Base-by-base conservation (phyloP, 2,113 vertebrate species). In the Pangasianodon gigas region DNA sequence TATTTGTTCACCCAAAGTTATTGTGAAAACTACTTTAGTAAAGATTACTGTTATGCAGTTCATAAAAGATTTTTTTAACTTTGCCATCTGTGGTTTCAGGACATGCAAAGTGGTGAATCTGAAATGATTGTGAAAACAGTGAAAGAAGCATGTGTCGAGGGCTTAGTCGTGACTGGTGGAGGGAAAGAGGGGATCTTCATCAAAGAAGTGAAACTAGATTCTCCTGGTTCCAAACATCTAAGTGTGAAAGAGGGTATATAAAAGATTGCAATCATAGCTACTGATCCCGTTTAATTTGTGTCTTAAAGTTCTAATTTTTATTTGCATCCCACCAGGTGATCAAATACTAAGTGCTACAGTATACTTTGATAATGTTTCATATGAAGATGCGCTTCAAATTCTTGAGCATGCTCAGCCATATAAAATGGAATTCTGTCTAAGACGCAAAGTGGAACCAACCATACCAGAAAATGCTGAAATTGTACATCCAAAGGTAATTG, bases 351-450 rank as follows among this genome's bases (percentile, higher is more conserved):
- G 98, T 51, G 96, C 98, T 32, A 99, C 98, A 11, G 94, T 99
- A 86, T 99, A 98, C 95, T 99, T 99, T 0, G 98, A 99, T 92
- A 94, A 98, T 89, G 96, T 99, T 71, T 96, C 96, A 69, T 99
- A 98, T 10, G 98, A 99, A 95, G 98, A 99, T 65, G 98, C 98
- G 13, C 96, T 99, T 87, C 97, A 98, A 92, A 99, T 99, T 92
- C 95, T 99, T 32, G 97, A 98, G 18, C 97, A 98, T 90, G 97
- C 98, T 0, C 98, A 98, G 88, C 97, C 97, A 0, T 99, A 98
- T 93, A 98, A 95, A 95, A 94, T 99, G 84, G 97, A 98, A 46
- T 97, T 99, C 90, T 96, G 95, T 92, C 91, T 99, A 91, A 98
- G 95, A 92, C 97, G 98, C 91, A 97, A 95, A 91, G 95, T 97